Base-by-base conservation (phyloP, 2,888 invertebrate species). In the Eutolmus rufibarbis region DNA sequence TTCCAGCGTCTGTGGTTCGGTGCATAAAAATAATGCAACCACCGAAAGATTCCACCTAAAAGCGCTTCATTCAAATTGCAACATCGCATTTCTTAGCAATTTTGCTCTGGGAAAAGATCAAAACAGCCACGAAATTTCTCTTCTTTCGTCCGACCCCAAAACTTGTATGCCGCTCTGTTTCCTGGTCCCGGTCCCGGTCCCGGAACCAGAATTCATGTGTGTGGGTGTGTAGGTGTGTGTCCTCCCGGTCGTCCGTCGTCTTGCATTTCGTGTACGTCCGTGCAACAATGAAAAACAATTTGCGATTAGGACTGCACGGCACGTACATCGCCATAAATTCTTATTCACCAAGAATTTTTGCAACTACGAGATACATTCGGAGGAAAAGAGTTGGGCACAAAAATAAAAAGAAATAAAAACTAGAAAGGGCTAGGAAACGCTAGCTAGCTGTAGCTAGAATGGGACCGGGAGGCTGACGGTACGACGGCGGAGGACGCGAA, bases 201-300 rank as follows among this genome's bases (percentile, higher is more conserved):
- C 9, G 66, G 66, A 66, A 23, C 66, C 8, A n/a, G n/a, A 51
- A 0, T 51, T 5, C 7, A 51, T 66, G 66, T 23, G 2, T 23
- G 12, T 66, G 56, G 8, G 40, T 40, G 8, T 56, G 56, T 56
- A n/a, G 57, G 57, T 19, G 57, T 57, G 19, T 23, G 57, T 57
- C 57, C 57, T 40, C 40, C 57, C 9, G 57, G 57, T 57, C 57
- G 57, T 23, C 23, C 4, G 66, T 23, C 66, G 19, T 12, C 23
- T 28, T 66, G 66, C 23, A 66, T 66, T 66, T 66, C 66, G 19
- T 74, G 56, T 66, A 66, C 66, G 66, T 37, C 31, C 66, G 37
- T 82, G 51, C 57, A 82, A 82, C 82, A 82, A 82, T 82, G 82
- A 66, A 82, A 82, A 82, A 82, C 82, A 82, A 82, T 82, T 82